These are phyloP conservation scores for Herpetotheres cachinnans DNA, from an alignment of 2,113 vertebrate species.

Conservation along the genomic window DNA sequence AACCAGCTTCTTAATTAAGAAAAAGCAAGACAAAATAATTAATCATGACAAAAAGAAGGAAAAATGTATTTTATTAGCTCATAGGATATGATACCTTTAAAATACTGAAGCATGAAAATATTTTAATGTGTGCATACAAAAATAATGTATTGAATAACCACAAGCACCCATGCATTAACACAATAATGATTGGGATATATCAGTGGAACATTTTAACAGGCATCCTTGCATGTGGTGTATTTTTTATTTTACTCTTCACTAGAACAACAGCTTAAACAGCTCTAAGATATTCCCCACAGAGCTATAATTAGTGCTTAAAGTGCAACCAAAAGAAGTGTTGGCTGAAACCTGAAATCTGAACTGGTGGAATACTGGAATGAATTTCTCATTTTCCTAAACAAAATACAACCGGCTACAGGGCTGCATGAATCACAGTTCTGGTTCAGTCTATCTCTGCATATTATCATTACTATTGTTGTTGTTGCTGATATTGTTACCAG, in stretches of 20 bases:
- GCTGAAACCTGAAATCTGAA: slow-evolving; percentile 43
- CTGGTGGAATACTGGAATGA: background rate
- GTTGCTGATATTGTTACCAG: background rate
- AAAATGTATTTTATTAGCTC: background rate
- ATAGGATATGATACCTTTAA: background rate
- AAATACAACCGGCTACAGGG: background rate
- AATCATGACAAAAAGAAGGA: background rate
- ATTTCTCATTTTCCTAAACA: slow-evolving; percentile 10
- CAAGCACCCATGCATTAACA: background rate
- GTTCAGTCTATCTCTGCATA: background rate
- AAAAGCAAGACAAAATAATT: background rate
- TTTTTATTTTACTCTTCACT: slow-evolving; percentile 4
- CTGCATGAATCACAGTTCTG: background rate
- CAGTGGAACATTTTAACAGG: background rate
- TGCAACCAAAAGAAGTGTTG: slow-evolving; percentile 17
- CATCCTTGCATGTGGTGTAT: background rate
- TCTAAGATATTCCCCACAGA: slow-evolving; percentile 42
- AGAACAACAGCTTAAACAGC: slow-evolving; percentile 37
- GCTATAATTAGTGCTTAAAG: slow-evolving; percentile 51
- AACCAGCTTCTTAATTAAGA: background rate
- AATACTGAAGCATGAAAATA: background rate
- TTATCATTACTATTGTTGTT: background rate
- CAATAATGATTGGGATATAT: background rate
- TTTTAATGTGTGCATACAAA: background rate
- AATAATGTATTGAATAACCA: background rate